phyloP scores from a whole-genome alignment of 2,113 vertebrate species.

The Mobula hypostoma region DNA sequence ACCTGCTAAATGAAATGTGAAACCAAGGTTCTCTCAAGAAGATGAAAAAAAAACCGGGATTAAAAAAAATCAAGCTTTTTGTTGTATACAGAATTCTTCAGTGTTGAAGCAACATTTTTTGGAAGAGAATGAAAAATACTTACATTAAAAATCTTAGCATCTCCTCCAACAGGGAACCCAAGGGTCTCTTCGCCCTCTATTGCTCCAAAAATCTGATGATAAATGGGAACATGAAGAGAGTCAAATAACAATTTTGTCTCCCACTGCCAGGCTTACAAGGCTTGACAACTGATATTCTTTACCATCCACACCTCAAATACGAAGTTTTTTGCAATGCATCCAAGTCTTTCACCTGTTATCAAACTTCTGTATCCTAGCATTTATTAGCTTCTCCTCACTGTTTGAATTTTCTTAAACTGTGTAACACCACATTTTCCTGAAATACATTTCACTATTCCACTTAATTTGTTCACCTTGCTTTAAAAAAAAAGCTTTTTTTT shows the following conservation, averaged over 20 bases:
- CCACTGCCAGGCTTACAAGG: neutral
- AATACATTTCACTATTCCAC: too few relatives aligned
- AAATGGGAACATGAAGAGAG: neutral
- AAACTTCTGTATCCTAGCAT: neutral
- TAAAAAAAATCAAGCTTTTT: neutral
- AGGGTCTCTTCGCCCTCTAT: constrained; percentile 73
- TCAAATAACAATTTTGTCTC: neutral
- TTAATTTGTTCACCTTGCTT: too few relatives aligned
- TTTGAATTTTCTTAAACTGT: too few relatives aligned
- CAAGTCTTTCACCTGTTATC: neutral
- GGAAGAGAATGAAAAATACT: constrained; percentile 50
- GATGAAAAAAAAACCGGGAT: neutral
- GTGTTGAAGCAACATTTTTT: neutral
- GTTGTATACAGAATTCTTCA: neutral
- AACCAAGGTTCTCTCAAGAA: neutral
- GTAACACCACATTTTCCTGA: too few relatives aligned
- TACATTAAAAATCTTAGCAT: constrained; percentile 62
- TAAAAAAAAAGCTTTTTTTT: too few relatives aligned
- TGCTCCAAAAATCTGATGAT: constrained; percentile 77
- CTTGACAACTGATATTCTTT: neutral
- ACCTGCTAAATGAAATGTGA: neutral
- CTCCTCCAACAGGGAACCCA: constrained; percentile 82
- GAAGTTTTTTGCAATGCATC: neutral
- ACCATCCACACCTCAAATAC: neutral
- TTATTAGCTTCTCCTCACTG: too few relatives aligned